Base-by-base conservation (phyloP, 2,888 invertebrate genomes). In the Neuroscelio doddi region DNA sequence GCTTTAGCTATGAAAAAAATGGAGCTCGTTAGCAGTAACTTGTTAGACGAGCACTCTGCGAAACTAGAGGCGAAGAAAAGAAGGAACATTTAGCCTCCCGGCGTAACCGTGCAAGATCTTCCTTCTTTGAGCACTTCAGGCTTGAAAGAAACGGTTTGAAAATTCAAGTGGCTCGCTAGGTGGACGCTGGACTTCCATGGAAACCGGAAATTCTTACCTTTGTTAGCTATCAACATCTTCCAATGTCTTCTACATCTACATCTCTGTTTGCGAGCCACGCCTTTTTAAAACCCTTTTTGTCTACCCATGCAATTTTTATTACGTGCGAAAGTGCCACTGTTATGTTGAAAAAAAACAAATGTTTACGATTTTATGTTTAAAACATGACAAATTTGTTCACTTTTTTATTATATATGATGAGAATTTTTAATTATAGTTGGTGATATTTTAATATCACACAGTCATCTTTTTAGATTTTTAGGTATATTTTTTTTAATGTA, bases 11-110 rank as follows among this genome's bases (percentile, higher is more conserved):
- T 34, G 38, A 44, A 66, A 49, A 70, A 71, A 71, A 67, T 68
- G 59, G 59, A 69, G 71, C 74, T 76, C 71, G 73, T 75, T 74
- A 76, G 69, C 62, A 68, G 65, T 62, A 65, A 76, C 71, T 76
- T 73, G 74, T 74, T 75, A 74, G 70, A 59, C 65, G 52, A 49
- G 51, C 58, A 72, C 73, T 73, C 68, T 42, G 51, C 63, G 68
- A 71, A 73, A 68, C 72, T 72, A 61, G 68, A 72, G 63, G 32
- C 58, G 68, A 72, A 61, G 70, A 71, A 24, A 5, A 16, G 17
- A 38, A 51, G n/a, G 21, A 36, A 4, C 16, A 10, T 27, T 34
- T 36, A 27, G 17, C 12, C 17, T 41, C 9, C 7, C 3, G 14
- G 41, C 32, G 41, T 21, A 57, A 51, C 42, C 21, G 38, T 34